Evolutionary conservation across 2,113 vertebrate species (phyloP).

Genomic region (Prochilodus magdalenae): DNA sequence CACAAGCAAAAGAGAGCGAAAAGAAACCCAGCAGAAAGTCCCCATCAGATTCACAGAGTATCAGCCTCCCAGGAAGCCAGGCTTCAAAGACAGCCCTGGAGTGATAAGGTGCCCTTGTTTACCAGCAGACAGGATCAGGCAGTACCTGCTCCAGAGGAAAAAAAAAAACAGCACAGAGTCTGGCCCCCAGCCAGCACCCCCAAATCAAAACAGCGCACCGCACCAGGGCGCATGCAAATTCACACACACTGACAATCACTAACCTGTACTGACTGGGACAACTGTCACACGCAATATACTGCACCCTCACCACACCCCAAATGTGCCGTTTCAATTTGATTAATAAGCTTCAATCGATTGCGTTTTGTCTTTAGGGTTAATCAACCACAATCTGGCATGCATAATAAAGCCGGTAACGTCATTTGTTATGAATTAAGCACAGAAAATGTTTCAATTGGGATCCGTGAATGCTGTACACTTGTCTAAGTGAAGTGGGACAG

Average conservation of each 20-base stretch:
- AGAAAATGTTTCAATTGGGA: slow-evolving; percentile 42
- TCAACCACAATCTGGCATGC: slow-evolving; percentile 47
- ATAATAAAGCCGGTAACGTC: slow-evolving; percentile 45
- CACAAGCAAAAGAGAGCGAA: slow-evolving; percentile 17
- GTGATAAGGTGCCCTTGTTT: slow-evolving; percentile 56
- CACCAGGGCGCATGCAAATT: slow-evolving; percentile 21
- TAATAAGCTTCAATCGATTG: slow-evolving; percentile 51
- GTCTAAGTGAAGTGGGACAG: slow-evolving; percentile 37
- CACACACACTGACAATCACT: background rate
- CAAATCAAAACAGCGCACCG: slow-evolving; percentile 7
- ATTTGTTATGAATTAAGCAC: slow-evolving; percentile 51
- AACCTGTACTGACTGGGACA: background rate
- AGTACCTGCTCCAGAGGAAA: slow-evolving; percentile 44
- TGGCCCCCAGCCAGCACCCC: slow-evolving; percentile 30
- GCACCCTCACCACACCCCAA: slow-evolving; percentile 17
- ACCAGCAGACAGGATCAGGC: slow-evolving; percentile 38
- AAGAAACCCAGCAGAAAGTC: slow-evolving; percentile 20
- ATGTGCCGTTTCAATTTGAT: slow-evolving; percentile 50
- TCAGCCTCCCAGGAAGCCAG: slow-evolving; percentile 39
- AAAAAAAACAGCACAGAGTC: slow-evolving; percentile 3
- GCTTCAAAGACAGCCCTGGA: slow-evolving; percentile 34
- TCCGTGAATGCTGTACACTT: background rate
- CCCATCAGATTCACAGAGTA: slow-evolving; percentile 34
- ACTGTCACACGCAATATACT: slow-evolving; percentile 8
- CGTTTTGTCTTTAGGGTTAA: slow-evolving; percentile 52